phyloP scores from a whole-genome alignment of 2,888 invertebrate species.

The Yponomeuta evonymella region DNA sequence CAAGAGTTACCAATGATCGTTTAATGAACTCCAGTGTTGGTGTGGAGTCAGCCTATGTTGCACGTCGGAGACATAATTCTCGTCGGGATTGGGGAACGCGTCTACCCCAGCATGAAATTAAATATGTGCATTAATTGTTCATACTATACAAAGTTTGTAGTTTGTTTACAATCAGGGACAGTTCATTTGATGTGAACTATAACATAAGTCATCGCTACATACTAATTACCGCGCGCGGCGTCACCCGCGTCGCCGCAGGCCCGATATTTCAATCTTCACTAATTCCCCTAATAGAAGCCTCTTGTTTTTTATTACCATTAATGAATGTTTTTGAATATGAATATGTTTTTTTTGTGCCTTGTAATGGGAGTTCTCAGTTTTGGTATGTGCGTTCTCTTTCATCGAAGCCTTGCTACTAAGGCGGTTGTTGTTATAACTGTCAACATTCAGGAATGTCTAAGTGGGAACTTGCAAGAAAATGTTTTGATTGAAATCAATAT shows the following conservation, averaged over 20 bases:
- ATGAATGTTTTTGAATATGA: conserved; percentile 1
- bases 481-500: too few species aligned
- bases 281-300: conserved; percentile 8
- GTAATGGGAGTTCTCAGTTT: neutral
- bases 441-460: too few species aligned
- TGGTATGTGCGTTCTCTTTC: neutral
- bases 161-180: too few species aligned
- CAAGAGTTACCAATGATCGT: too few species aligned
- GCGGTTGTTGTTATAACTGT: neutral
- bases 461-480: too few species aligned
- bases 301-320: conserved; percentile 8
- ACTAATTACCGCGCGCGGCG: conserved; percentile 3
- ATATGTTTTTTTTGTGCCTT: neutral
- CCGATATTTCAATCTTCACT: neutral
- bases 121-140: too few species aligned
- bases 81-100: too few species aligned
- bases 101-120: too few species aligned
- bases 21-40: too few species aligned
- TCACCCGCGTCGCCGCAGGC: neutral
- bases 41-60: too few species aligned
- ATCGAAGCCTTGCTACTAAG: neutral
- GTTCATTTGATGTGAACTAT: neutral
- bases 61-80: too few species aligned
- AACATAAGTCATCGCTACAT: conserved; percentile 1
- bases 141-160: too few species aligned